phyloP scores from a whole-genome alignment of 2,113 vertebrate species.

The Antennarius striatus region DNA sequence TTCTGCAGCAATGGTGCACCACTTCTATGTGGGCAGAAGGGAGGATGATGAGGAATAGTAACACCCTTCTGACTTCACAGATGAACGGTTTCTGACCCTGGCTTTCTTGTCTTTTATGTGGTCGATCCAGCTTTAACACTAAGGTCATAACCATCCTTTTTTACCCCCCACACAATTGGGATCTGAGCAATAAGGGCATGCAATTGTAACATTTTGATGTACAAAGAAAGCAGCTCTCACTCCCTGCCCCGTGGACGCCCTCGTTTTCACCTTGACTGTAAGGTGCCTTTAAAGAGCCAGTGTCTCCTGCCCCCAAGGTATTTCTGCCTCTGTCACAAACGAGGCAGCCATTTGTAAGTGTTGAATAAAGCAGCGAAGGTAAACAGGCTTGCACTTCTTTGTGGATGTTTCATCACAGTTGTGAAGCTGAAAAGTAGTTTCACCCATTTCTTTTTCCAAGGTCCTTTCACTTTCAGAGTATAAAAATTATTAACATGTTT shows the following conservation, averaged over 20 bases:
- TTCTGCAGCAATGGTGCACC: constrained; percentile 19
- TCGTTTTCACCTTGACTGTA: constrained; percentile 44
- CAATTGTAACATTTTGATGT: constrained; percentile 43
- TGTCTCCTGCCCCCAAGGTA: constrained; percentile 42
- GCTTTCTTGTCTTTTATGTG: constrained; percentile 37
- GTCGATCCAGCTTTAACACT: constrained; percentile 45
- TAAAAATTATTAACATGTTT: constrained; percentile 9
- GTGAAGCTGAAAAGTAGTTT: constrained; percentile 8
- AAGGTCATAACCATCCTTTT: constrained; percentile 25
- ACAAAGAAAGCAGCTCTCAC: constrained; percentile 43
- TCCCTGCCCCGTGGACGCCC: constrained; percentile 56
- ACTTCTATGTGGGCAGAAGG: constrained; percentile 10
- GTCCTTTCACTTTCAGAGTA: neutral
- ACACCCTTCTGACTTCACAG: constrained; percentile 33
- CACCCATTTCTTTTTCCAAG: constrained; percentile 5
- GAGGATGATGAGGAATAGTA: constrained; percentile 37
- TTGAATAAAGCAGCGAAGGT: constrained; percentile 27
- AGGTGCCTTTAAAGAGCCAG: constrained; percentile 58
- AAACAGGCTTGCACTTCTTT: constrained; percentile 29
- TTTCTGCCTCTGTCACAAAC: constrained; percentile 38
- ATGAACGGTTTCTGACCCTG: constrained; percentile 33
- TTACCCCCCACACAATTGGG: constrained; percentile 30
- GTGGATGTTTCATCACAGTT: constrained; percentile 3
- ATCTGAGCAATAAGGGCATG: constrained; percentile 37
- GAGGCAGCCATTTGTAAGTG: constrained; percentile 27